Evolutionary conservation across 92 coral and sea anemone species (phyloP).

Genomic region (Porites cylindrica): DNA sequence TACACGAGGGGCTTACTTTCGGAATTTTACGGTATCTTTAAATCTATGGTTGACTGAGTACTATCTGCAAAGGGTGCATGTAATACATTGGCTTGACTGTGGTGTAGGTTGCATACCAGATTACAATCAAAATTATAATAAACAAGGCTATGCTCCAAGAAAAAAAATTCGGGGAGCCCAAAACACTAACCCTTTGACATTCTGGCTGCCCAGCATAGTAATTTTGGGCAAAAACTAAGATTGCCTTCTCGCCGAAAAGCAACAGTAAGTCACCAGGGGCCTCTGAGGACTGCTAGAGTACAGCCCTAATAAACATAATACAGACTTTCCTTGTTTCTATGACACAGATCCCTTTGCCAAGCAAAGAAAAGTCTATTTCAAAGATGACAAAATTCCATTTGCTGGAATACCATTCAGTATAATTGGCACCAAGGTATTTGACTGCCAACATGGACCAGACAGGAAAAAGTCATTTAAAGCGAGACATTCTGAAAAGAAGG

Average conservation of each 20-base stretch:
- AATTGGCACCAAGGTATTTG: constrained; percentile 66
- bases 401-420: constrained; percentile 68
- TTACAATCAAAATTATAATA: too few species aligned
- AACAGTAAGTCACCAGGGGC: too few species aligned
- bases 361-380: constrained; percentile 48
- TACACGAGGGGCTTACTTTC: too few species aligned
- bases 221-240: too few species aligned
- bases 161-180: too few species aligned
- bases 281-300: too few species aligned
- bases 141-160: too few species aligned
- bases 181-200: too few species aligned
- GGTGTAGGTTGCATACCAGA: not conserved
- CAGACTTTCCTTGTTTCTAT: constrained; percentile 19
- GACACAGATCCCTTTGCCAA: constrained; percentile 61
- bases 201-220: too few species aligned
- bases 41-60: not conserved
- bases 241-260: too few species aligned
- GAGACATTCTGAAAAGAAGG: constrained; percentile 11
- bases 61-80: not conserved
- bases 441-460: constrained; percentile 80
- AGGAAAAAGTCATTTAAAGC: constrained; percentile 45
- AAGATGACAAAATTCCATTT: constrained; percentile 53
- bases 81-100: not conserved
- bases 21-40: too few species aligned
- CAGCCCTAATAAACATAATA: not conserved